Evolutionary conservation across 2,113 vertebrate species (phyloP), one percentile per base, ranked within the genome.

Genomic region (Meleagris gallopavo): DNA sequence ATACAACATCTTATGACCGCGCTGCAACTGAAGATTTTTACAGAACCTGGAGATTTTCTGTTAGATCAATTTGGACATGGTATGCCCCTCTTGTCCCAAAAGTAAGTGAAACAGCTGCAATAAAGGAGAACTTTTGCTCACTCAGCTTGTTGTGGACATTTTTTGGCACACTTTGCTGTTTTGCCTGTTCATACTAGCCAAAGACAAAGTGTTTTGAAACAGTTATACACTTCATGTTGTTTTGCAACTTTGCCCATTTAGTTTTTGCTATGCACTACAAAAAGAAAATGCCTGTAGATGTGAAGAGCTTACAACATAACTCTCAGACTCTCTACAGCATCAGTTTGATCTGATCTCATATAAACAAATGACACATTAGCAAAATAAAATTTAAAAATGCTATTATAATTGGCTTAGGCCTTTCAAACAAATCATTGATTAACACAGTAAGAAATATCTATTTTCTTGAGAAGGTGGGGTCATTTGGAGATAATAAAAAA

Each of bases 21-120:
- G 54, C 52, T 84, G 90, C 89, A 74, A 78, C 40, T 5, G 2
- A 75, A 78, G 38, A n/a, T 13, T 81, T 67, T 89, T 57, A 89
- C 61, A 95, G 69, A 95, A 89, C 82, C 1, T 3, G 72, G 93
- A 88, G 81, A 69, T 65, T 73, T 91, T 97, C 46, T 89, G 30
- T 94, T 83, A 88, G 48, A 87, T 89, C 8, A 29, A 8, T 88
- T 95, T 90, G 58, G 75, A 73, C 34, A 82, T 48, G 32, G 34
- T 80, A 93, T 89, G 34, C 29, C 48, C 48, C 61, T 88, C 95
- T 64, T 73, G 41, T 85, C 62, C 41, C 83, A 93, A 62, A 46
- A 88, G 54, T 34, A 58, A 93, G 60, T 43, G 29, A 16, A 88
- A 77, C 66, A 79, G 66, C 46, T 90, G 79, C 43, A 71, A 52